Conservation (phyloP, 2,888 invertebrate species). For the Toxonevra muliebris region DNA sequence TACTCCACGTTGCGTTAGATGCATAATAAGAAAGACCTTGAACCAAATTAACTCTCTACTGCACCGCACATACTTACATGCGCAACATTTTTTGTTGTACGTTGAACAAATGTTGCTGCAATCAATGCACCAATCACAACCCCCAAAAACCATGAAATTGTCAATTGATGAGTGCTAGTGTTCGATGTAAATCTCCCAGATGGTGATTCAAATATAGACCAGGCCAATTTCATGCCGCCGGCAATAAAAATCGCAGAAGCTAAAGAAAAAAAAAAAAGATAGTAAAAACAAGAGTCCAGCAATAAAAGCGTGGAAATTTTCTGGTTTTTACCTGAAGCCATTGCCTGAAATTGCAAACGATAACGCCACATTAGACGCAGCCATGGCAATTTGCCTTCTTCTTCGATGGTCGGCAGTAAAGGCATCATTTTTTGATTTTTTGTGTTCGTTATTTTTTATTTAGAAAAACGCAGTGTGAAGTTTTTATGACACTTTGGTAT, state of each 20-base stretch:
- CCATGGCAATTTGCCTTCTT: conserved; percentile 49
- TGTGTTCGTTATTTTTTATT: not conserved
- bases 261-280: conserved; percentile 27
- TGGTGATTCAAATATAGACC: conserved; percentile 56
- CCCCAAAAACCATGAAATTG: conserved; percentile 58
- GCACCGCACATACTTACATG: conserved; percentile 50
- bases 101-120: conserved; percentile 54
- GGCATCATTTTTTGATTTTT: conserved; percentile 45
- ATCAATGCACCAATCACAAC: conserved; percentile 52
- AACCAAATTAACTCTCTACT: no score
- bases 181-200: conserved; percentile 45
- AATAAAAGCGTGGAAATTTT: not conserved
- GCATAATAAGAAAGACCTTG: no score
- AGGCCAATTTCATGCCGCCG: conserved; percentile 56
- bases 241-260: conserved; percentile 54
- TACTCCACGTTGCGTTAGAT: no score
- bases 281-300: not conserved
- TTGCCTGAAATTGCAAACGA: conserved; percentile 54
- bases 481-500: not conserved
- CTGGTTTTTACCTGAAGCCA: conserved; percentile 50
- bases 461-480: not conserved
- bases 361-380: conserved; percentile 50
- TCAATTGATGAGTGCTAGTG: conserved; percentile 48
- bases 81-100: conserved; percentile 55
- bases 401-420: conserved; percentile 50